Base-by-base conservation (phyloP, 2,888 invertebrate genomes). In the Parnassius apollo region DNA sequence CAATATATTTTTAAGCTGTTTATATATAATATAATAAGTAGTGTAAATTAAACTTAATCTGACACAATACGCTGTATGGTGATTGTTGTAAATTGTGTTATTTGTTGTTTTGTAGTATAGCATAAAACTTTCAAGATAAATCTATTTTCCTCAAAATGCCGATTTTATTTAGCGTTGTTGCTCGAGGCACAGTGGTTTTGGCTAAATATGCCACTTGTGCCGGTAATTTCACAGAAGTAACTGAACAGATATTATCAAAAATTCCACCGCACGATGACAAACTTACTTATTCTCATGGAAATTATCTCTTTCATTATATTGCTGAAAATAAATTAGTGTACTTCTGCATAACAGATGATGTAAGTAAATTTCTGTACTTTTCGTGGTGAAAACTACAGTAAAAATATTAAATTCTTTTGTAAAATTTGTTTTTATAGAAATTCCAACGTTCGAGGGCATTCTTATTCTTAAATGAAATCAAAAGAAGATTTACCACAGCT, bases 331-430 rank as follows among this genome's bases (percentile, higher is more conserved):
- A 95, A 75, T 94, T 98, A 66, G 95, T 98, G 74, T 98, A 97
- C 83, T 95, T 98, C 93, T 98, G 98, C 81, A 98, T 98, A 66
- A 97, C 98, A 56, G 98, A 98, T 90, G 96, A 97, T 92, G 97
- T 97, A 92, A 94, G 95, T 93, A 80, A 63, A 18, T 48, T 2
- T 35, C 25, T 35, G 7, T 35, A 35, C 4, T 35, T 35, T 35
- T 35, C 7, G 35, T 35, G 35, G 7, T 35, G 35, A 35, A 35
- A 44, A 11, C 9, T 11, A 44, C 11, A 44, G 11, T 11, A 10
- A 11, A 11, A 44, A 8, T 44, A 11, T 44, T 44, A 9, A 44
- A 44, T 11, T 44, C 44, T 11, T 44, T 11, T 46, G 44, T 68
- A 66, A 61, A 66, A 8, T 46, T 56, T 56, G 57, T 68, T 92